Conservation (phyloP, 1,140 invertebrate species). For the Camponotus vicinus region DNA sequence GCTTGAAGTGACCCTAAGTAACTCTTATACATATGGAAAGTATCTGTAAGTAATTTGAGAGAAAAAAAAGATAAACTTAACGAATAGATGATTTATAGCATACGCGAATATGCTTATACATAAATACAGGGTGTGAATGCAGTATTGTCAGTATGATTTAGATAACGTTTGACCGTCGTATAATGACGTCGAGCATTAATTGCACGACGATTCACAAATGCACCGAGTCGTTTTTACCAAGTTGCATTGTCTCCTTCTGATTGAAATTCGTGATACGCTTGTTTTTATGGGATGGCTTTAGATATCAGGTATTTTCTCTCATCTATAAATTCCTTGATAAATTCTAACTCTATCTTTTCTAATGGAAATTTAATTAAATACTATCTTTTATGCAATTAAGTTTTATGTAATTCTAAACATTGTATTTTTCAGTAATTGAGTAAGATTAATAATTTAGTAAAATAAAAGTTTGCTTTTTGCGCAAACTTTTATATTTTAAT, state of each 20-base stretch:
- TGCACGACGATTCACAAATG: slow-evolving; percentile 17
- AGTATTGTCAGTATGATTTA: slow-evolving; percentile 73
- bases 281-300: slow-evolving; percentile 24
- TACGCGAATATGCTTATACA: slow-evolving; percentile 64
- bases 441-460: background rate
- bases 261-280: slow-evolving; percentile 42
- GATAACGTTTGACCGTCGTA: slow-evolving; percentile 47
- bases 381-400: background rate
- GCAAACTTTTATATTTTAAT: no score
- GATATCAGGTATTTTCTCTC: background rate
- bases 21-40: slow-evolving; percentile 62
- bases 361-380: background rate
- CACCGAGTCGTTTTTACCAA: slow-evolving; percentile 33
- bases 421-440: no score
- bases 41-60: slow-evolving; percentile 57
- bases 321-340: slow-evolving; percentile 16
- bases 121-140: slow-evolving; percentile 76
- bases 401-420: no score
- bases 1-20: background rate
- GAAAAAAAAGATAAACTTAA: slow-evolving; percentile 45
- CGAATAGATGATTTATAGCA: slow-evolving; percentile 53
- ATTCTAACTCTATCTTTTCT: background rate
- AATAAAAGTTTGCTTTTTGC: background rate
- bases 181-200: slow-evolving; percentile 38
- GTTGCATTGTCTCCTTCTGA: slow-evolving; percentile 31